Evolutionary conservation across 1,140 invertebrate species (phyloP), one percentile per base, ranked within the genome.

Genomic region (Carposina sasakii): DNA sequence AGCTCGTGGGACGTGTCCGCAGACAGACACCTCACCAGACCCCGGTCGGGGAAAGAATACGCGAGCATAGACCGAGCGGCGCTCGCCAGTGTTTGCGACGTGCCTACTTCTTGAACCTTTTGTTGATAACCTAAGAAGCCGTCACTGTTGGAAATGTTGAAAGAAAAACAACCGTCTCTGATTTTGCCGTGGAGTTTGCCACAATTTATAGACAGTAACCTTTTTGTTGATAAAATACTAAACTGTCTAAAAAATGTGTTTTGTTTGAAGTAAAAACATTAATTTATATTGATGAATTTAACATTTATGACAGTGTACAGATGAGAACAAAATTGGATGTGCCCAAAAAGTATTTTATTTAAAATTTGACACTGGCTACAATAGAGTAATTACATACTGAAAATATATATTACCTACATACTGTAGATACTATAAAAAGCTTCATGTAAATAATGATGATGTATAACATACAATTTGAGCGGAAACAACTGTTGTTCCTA

Each of bases 21-120:
- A 0, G 76, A 88, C 48, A 87, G 92, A 8, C 90, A 92, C 41
- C 89, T 90, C 8, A 91, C 93, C 6, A 88, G 94, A 51, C 95
- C 94, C 0, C 85, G 94, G 8, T 95, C 94, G 1, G 94, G 94
- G 1, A 92, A 93, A 55, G 94, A 96, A 72, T 97, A 96, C 76
- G 91, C 91, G 75, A 92, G 91, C 65, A 90, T 94, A 41, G 92
- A 94, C 71, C 83, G 93, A 34, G 87, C 88, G 31, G 88, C 90
- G 46, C 72, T 93, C 4, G 69, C 69, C 16, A 43, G 50, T 24
- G 63, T 48, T 0, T 60, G 56, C 36, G 52, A 60, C 24, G 37
- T 36, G 8, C 13, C 16, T 22, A 43, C 34, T 40, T 16, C 26
- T 30, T 40, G 21, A 39, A 26, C 19, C 17, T 30, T 23, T 33